These are phyloP conservation scores for Goniozus legneri DNA, from an alignment of 1,140 invertebrate species.

Conservation along the genomic window DNA sequence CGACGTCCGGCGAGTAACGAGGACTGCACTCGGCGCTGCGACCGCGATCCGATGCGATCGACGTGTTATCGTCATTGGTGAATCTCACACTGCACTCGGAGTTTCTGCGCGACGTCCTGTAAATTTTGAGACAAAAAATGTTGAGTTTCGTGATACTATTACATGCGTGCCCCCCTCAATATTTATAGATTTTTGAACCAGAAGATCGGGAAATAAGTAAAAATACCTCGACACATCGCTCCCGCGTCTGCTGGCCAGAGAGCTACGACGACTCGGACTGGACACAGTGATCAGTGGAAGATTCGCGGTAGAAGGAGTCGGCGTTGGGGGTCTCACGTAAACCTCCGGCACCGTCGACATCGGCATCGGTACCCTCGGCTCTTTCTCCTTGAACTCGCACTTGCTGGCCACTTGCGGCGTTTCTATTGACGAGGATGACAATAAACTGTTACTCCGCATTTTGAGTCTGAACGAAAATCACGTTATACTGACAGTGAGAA, in stretches of 20 bases:
- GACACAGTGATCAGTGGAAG: conserved; percentile 47
- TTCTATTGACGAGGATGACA: no score
- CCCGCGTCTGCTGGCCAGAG: conserved; percentile 41
- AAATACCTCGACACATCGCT: conserved; percentile 42
- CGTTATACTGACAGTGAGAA: no score
- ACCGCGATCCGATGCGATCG: conserved; percentile 11
- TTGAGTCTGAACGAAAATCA: no score
- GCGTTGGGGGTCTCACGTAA: conserved; percentile 47
- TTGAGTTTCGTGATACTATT: no score
- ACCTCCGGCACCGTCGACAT: conserved; percentile 45
- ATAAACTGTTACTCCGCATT: no score
- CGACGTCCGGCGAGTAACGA: conserved; percentile 12
- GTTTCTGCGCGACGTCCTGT: conserved; percentile 34
- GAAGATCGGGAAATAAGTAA: no score
- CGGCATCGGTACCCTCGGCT: no score
- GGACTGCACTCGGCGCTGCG: conserved; percentile 20
- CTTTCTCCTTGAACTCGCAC: no score
- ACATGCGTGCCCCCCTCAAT: no score
- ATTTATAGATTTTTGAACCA: no score
- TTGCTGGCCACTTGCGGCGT: no score
- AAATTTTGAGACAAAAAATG: no score
- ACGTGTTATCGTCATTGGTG: conserved; percentile 25
- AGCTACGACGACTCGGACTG: conserved; percentile 43
- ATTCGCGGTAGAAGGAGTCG: conserved; percentile 41
- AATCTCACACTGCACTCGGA: conserved; percentile 45